A percentile compares a stretch with the other conserved stretches of the same genome.
phyloP scores from a whole-genome alignment of 2,888 invertebrate species.

The Agelastica alni region DNA sequence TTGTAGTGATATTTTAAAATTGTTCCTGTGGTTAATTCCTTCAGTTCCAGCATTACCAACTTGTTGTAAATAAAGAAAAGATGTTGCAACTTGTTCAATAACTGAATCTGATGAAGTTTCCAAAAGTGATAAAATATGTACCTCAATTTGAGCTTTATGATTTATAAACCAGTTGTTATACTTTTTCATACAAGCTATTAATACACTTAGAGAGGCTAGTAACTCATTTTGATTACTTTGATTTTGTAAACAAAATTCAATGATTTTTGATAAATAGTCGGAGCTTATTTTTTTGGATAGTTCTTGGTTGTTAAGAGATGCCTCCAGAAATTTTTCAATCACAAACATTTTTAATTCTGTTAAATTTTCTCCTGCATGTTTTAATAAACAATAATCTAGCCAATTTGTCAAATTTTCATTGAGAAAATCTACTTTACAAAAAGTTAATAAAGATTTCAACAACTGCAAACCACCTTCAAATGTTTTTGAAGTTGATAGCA shows the following conservation, averaged over 20 bases:
- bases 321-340: conserved; percentile 34
- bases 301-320: conserved; percentile 34
- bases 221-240: conserved; percentile 29
- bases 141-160: conserved; percentile 37
- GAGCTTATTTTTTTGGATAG: conserved; percentile 39
- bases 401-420: conserved; percentile 35
- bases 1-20: conserved; percentile 35
- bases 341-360: conserved; percentile 35
- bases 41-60: conserved; percentile 39
- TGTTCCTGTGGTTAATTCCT: conserved; percentile 36
- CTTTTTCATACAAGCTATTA: conserved; percentile 34
- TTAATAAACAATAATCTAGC: conserved; percentile 35
- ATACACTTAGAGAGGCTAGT: conserved; percentile 30
- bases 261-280: conserved; percentile 37
- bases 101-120: conserved; percentile 29
- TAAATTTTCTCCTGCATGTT: conserved; percentile 33
- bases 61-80: conserved; percentile 39
- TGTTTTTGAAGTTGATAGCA: conserved; percentile 34
- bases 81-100: conserved; percentile 34
- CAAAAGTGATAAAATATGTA: conserved; percentile 33
- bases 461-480: conserved; percentile 38
- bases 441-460: conserved; percentile 31
- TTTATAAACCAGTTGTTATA: conserved; percentile 38
- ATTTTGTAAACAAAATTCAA: conserved; percentile 37
- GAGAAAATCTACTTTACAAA: conserved; percentile 29